Base-by-base conservation (phyloP, 2,888 invertebrate genomes). In the Phasia obesa region DNA sequence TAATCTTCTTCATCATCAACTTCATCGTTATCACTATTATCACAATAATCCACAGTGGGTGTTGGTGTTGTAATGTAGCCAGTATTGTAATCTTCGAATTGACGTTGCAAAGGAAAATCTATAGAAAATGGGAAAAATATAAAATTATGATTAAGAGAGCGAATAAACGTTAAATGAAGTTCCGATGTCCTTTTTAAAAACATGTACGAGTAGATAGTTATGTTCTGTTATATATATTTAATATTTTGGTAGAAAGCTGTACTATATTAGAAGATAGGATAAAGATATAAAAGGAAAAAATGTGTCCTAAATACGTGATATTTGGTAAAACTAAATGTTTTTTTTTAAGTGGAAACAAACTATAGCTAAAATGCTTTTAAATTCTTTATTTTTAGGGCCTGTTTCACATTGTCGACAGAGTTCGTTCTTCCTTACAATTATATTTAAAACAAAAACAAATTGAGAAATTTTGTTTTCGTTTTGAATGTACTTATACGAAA, bases 1-100 rank as follows among this genome's bases (percentile, higher is more conserved):
- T 97, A 97, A 89, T 97, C 97, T 87, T 96, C 96, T 84, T 96
- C 96, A 85, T 96, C 96, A 1, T 90, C 89, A 51, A 88, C 87
- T 55, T 87, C 87, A 62, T 87, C 85, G 53, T 71, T 65, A 59
- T 82, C 62, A 19, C 75, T 67, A 65, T 21, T 57, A 44, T 74
- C 84, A 55, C 60, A 60, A 62, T 76, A 57, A 67, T 84, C 70
- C 38, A 74, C 65, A 71, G 75, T 69, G 49, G 59, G 79, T 73
- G 55, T 71, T 82, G 60, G 84, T 80, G 69, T 71, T 80, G 53
- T 73, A 81, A 47, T 69, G 27, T 60, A 49, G 51, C 80, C 73
- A 49, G 64, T 74, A 74, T 21, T 78, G 44, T 60, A 69, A 57
- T 84, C 75, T 57, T 84, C 84, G 64, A 80, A 70, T 51, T 76